These are phyloP conservation scores for Portunus trituberculatus DNA, from an alignment of 1,140 invertebrate species.

Conservation along the genomic window DNA sequence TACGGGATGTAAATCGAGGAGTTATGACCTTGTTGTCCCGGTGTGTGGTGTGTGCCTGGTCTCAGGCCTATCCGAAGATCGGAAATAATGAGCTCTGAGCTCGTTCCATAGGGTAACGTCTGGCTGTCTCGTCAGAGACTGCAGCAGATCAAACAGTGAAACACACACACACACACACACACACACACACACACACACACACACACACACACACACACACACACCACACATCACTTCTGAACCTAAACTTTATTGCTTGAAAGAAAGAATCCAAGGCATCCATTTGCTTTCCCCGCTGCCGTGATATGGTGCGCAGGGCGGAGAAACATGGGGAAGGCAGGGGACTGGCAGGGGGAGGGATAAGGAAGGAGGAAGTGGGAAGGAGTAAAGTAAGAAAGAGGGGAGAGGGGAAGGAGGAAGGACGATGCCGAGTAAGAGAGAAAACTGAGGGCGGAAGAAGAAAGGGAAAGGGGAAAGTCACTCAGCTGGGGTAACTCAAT, in stretches of 20 bases:
- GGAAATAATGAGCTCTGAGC: no score
- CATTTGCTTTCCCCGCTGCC: not conserved
- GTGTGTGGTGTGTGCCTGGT: no score
- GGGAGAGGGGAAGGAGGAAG: not conserved
- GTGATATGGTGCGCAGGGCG: not conserved
- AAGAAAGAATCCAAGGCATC: not conserved
- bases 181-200: slow-evolving; percentile 25
- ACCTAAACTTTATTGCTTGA: slow-evolving; percentile 1
- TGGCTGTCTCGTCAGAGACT: no score
- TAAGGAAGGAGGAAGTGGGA: not conserved
- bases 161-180: not conserved
- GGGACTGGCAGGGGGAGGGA: not conserved
- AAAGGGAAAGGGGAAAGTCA: slow-evolving; percentile 20
- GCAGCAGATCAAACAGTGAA: no score
- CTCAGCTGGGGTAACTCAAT: not conserved
- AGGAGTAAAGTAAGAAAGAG: not conserved
- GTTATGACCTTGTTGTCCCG: no score
- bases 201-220: slow-evolving; percentile 54
- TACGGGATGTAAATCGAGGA: no score
- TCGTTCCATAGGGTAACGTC: no score
- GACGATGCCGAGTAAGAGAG: not conserved
- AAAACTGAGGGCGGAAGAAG: not conserved
- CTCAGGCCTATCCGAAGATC: no score
- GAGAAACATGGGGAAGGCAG: not conserved
- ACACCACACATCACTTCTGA: not conserved